Evolutionary conservation across 2,797 vertebrate species (phyloP).

Genomic region (Propithecus perrieri): DNA sequence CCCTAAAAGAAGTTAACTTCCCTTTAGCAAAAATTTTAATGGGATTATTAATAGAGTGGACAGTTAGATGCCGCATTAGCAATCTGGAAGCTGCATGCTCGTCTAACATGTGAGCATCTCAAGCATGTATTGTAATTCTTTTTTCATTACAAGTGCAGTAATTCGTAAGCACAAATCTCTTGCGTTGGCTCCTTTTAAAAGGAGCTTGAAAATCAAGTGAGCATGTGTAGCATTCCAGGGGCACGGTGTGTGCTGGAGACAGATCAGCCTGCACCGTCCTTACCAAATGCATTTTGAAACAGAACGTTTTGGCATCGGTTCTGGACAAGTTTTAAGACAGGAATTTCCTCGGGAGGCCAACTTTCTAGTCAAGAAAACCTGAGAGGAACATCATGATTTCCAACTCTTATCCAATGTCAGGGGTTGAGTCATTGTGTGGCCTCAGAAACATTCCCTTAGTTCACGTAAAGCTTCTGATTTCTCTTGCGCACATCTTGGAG

Average conservation of each 20-base stretch:
- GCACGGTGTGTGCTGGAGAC: not conserved
- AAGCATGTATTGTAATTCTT: constrained; percentile 78
- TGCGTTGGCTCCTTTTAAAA: constrained; percentile 78
- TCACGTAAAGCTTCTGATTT: not conserved
- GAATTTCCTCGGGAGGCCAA: constrained; percentile 50
- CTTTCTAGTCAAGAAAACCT: constrained; percentile 34
- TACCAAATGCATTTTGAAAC: constrained; percentile 22
- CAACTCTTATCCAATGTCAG: constrained; percentile 8
- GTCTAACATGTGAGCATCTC: constrained; percentile 73
- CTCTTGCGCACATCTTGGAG: not conserved
- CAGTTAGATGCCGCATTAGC: constrained; percentile 65
- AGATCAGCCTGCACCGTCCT: not conserved
- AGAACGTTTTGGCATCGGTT: constrained; percentile 49
- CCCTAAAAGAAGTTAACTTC: constrained; percentile 77
- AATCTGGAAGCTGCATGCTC: constrained; percentile 73
- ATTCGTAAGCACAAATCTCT: constrained; percentile 81
- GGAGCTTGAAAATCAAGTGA: constrained; percentile 76
- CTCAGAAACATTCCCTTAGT: not conserved
- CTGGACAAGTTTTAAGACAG: constrained; percentile 57
- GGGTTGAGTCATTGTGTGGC: not conserved
- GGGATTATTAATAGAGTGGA: constrained; percentile 81
- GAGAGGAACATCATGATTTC: constrained; percentile 16
- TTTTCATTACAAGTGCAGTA: constrained; percentile 80
- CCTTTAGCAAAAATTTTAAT: constrained; percentile 77
- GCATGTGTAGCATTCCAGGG: constrained; percentile 61